Evolutionary conservation across 2,113 vertebrate genomes (phyloP).

Genomic region (Chloropsis cyanopogon): DNA sequence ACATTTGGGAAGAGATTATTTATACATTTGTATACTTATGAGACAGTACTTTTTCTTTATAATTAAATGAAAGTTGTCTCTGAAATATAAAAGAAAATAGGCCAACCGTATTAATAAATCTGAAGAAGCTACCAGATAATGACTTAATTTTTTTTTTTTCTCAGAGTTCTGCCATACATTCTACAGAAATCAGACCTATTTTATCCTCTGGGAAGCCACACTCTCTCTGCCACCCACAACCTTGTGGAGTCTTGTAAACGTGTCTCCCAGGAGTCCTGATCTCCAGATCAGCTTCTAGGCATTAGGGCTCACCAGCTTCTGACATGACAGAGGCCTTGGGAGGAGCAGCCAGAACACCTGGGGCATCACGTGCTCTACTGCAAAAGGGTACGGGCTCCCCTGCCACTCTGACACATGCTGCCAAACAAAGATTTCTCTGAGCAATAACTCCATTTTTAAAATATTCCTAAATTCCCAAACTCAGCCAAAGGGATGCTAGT

Average conservation of each 20-base stretch:
- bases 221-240: background rate
- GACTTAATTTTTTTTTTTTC: background rate
- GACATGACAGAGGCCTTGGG: background rate
- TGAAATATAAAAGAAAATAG: background rate
- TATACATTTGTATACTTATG: background rate
- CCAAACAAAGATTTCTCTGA: background rate
- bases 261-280: background rate
- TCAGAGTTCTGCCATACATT: background rate
- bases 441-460: background rate
- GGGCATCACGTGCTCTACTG: accelerated
- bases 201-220: background rate
- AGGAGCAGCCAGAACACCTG: accelerated
- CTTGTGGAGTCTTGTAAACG: background rate
- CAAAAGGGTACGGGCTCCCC: background rate
- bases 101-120: background rate
- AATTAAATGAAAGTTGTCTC: background rate
- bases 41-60: background rate
- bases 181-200: background rate
- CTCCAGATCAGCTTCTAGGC: background rate
- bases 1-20: background rate
- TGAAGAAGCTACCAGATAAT: background rate
- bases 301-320: background rate
- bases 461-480: background rate
- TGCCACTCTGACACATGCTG: background rate
- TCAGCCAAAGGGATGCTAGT: background rate